Percentiles rank a stretch among this genome's conserved stretches.
phyloP scores from a whole-genome alignment of 1,140 invertebrate genomes.

The Teleopsis dalmanni region DNA sequence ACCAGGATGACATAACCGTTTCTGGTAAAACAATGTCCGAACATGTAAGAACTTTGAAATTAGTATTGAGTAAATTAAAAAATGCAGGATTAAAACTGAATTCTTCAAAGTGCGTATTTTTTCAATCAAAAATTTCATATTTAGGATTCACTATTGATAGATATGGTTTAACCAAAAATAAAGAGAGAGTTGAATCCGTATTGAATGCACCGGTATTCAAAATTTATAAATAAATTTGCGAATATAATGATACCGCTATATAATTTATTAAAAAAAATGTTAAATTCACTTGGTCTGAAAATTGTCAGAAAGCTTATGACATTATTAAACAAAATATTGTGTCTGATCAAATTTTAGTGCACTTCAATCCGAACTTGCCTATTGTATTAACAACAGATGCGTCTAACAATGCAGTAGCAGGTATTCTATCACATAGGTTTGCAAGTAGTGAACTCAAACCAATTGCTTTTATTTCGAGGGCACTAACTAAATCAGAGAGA shows the following conservation, averaged over 20 bases:
- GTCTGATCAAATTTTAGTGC: conserved; percentile 17
- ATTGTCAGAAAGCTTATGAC: conserved; percentile 20
- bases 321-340: conserved; percentile 24
- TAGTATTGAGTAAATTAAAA: conserved; percentile 8
- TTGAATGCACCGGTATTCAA: conserved; percentile 18
- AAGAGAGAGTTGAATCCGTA: conserved; percentile 20
- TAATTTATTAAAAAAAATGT: conserved; percentile 23
- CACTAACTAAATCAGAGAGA: conserved; percentile 42
- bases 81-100: conserved; percentile 21
- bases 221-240: conserved; percentile 31
- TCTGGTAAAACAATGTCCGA: conserved; percentile 19
- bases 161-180: conserved; percentile 21
- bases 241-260: conserved; percentile 21
- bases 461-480: conserved; percentile 45
- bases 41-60: conserved; percentile 19
- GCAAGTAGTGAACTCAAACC: conserved; percentile 21
- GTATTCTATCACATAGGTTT: conserved; percentile 15
- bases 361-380: conserved; percentile 16
- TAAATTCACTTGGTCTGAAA: conserved; percentile 19
- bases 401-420: conserved; percentile 12
- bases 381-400: conserved; percentile 16
- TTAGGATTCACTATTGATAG: conserved; percentile 25
- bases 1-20: conserved; percentile 41
- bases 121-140: conserved; percentile 25
- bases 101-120: conserved; percentile 27